These are phyloP conservation scores for Sylvia borin DNA, from an alignment of 2,797 vertebrate species.

Conservation along the genomic window DNA sequence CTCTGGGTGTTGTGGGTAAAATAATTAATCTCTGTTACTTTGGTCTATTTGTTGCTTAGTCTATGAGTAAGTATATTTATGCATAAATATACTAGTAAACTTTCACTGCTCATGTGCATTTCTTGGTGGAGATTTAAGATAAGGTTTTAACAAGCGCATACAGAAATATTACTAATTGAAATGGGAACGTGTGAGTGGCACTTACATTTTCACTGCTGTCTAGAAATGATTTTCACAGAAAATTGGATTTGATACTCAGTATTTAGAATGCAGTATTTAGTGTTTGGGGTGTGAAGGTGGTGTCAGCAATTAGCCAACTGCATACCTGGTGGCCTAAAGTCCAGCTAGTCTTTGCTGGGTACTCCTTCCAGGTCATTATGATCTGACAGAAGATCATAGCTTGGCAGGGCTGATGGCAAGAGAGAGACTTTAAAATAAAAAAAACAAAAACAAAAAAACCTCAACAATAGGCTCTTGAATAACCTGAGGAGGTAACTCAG, in stretches of 20 bases:
- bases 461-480: neutral
- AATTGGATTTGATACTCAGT: too few relatives aligned
- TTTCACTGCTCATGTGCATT: fast-evolving
- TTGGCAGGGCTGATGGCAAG: neutral
- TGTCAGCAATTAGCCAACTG: neutral
- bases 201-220: fast-evolving
- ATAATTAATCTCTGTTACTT: fast-evolving
- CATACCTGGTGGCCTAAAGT: neutral
- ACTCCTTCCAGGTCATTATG: fast-evolving
- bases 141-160: fast-evolving
- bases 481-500: neutral
- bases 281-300: fast-evolving
- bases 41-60: neutral
- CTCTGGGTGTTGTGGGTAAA: neutral
- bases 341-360: neutral
- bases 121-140: neutral
- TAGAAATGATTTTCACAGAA: neutral
- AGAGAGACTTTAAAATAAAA: neutral
- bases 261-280: neutral
- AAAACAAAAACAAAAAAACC: neutral
- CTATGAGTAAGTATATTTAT: neutral
- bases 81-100: fast-evolving
- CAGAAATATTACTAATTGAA: neutral
- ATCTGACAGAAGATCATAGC: neutral
- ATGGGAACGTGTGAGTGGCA: fast-evolving